Base-by-base conservation (phyloP, 1,140 invertebrate species). In the Polypedilum pembai region DNA sequence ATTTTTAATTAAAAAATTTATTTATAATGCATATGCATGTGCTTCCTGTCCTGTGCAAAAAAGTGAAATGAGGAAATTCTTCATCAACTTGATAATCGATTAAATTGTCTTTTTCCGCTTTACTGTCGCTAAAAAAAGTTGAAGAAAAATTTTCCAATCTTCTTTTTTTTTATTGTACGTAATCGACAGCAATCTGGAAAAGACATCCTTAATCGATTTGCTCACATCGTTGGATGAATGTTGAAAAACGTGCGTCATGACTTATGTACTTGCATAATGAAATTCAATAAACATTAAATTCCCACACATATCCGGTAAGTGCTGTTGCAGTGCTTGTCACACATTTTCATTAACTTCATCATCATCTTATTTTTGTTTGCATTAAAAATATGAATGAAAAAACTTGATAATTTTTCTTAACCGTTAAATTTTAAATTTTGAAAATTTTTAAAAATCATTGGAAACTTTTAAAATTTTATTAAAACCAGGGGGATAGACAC, bases 61-160 rank as follows among this genome's bases (percentile, higher is more conserved):
- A 56, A 56, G 8, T 56, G 1, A 18, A 69, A 69, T 18, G 18
- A 20, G 5, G 4, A 18, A 20, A 66, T 69, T 20, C 17, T 69
- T 69, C 65, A 56, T 21, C 65, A 18, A 20, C 17, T 21, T 33
- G n/a, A 56, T 56, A 69, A 20, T 69, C 65, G 65, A 69, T 69
- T 69, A 69, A 69, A 69, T 21, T 69, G 65, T 69, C 65, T 69
- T 69, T 69, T 69, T 69, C 65, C 65, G 65, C 65, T 69, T 69
- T 69, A 69, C 65, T 69, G 65, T 69, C 65, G 65, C 65, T 69
- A n/a, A 69, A 69, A n/a, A n/a, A 69, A 56, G n/a, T 69, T 69
- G 65, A 21, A 18, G n/a, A n/a, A 5, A 33, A 1, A 3, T 33
- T 33, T 33, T 33, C 5, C 24, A 33, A 33, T 33, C 24, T n/a